Evolutionary conservation across 2,797 vertebrate species (phyloP), one percentile per base, ranked within the genome.

Genomic region (Phalloptychus januarius): DNA sequence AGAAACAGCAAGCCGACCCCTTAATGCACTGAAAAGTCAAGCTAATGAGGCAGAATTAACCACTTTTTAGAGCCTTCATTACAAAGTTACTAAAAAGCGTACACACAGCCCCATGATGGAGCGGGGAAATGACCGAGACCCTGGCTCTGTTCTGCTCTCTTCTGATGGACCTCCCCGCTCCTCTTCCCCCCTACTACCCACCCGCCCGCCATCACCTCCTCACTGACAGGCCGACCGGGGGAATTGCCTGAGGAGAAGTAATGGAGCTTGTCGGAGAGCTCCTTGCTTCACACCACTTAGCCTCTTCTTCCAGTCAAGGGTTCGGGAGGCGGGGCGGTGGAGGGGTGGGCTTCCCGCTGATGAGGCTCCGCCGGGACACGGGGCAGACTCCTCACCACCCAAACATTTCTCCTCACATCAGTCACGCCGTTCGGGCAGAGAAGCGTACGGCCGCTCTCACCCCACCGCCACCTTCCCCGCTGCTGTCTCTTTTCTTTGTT

Each of bases 371-470:
- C 67, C 20, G 90, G 91, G 93, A 94, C 81, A 75, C 44, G 31
- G 52, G 71, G 79, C 91, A 91, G 93, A 89, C 87, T 91, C 88
- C 79, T 87, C 85, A 84, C 90, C 93, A 95, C 94, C 95, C 93
- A 95, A 95, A 95, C 94, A 95, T 93, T 95, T 95, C 94, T 91
- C 93, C 87, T 94, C 91, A 82, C 88, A 95, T 95, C 93, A 95
- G 91, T 92, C 92, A 93, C 81, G 79, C 89, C 88, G 69, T 7
- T 75, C 79, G 28, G 87, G 90, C 92, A 92, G 79, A 80, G 84
- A 85, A 82, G 80, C 74, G 52, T 77, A 72, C 72, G 79, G 81
- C 81, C 18, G 50, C 77, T 81, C 77, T 81, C 69, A 78, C 72
- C 73, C 78, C 81, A n/a, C 84, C 73, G 20, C 45, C 50, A 15